These are phyloP conservation scores for Stenolophus ochropezus DNA, from an alignment of 2,888 invertebrate species.

Conservation along the genomic window DNA sequence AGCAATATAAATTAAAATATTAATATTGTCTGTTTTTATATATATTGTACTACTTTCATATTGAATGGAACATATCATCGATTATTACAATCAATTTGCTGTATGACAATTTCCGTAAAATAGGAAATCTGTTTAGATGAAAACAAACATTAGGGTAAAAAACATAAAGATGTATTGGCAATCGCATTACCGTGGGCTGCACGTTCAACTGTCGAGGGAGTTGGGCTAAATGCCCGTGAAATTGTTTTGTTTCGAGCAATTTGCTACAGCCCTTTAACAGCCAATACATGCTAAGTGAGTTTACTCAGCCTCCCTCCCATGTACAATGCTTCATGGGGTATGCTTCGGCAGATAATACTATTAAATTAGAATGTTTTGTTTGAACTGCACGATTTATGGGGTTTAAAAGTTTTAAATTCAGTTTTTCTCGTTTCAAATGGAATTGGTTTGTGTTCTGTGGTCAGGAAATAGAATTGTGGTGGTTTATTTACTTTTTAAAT, in stretches of 20 bases:
- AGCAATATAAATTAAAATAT: not conserved
- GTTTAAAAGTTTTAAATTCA: conserved; percentile 31
- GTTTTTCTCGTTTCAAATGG: not conserved
- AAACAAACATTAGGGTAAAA: conserved; percentile 13
- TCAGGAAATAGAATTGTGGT: not conserved
- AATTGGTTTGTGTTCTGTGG: not conserved
- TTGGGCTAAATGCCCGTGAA: conserved; percentile 35
- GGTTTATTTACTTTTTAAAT: not conserved
- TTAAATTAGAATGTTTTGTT: conserved; percentile 43
- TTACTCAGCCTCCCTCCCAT: not conserved
- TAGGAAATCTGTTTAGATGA: not conserved
- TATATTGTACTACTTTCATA: not conserved
- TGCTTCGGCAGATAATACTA: conserved; percentile 13
- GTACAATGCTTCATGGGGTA: conserved; percentile 1
- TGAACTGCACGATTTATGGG: conserved; percentile 7
- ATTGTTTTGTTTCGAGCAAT: conserved; percentile 56
- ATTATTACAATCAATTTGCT: not conserved
- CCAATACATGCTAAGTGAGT: conserved; percentile 36
- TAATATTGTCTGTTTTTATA: not conserved
- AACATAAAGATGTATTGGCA: conserved; percentile 45
- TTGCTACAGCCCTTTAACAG: conserved; percentile 26
- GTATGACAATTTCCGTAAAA: conserved; percentile 13
- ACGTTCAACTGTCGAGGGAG: conserved; percentile 22
- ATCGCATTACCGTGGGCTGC: conserved; percentile 38
- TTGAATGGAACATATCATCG: not conserved